Conservation (phyloP, 2,888 invertebrate genomes). For the Drosophila villosipedis region DNA sequence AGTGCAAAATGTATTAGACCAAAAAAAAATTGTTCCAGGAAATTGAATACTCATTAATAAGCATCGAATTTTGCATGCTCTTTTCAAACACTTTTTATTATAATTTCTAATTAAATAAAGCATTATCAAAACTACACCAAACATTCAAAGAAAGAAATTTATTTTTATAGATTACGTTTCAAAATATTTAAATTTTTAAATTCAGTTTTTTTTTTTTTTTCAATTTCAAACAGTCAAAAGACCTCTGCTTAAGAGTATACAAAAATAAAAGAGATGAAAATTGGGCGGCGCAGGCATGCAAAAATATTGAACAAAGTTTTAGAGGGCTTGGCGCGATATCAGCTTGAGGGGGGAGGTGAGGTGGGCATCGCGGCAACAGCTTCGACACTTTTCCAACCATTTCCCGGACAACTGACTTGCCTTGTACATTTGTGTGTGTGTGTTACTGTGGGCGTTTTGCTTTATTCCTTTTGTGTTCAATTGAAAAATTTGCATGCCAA, state of each 20-base stretch:
- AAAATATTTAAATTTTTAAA: background rate
- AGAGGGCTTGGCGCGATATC: conserved; percentile 19
- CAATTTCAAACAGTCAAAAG: background rate
- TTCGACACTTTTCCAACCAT: conserved; percentile 73
- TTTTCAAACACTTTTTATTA: background rate
- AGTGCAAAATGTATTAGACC: conserved; percentile 66
- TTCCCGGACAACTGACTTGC: conserved; percentile 60
- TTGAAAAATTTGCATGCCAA: conserved; percentile 80
- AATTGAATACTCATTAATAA: conserved; percentile 38
- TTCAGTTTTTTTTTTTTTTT: background rate
- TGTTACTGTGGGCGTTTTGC: conserved; percentile 64
- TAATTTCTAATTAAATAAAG: background rate
- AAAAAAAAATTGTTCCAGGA: conserved; percentile 53
- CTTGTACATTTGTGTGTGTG: conserved; percentile 40
- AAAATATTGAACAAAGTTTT: conserved; percentile 77
- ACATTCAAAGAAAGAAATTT: background rate
- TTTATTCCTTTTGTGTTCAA: conserved; percentile 73
- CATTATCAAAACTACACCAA: background rate
- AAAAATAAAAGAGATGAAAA: conserved; percentile 30
- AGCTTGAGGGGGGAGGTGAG: conserved; percentile 11
- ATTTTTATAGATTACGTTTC: background rate
- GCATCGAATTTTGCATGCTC: conserved; percentile 33
- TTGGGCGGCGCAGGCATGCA: conserved; percentile 64
- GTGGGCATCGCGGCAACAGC: conserved; percentile 58
- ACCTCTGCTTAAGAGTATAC: conserved; percentile 34